Evolutionary conservation across 1,140 invertebrate species (phyloP).

Genomic region (Diorhabda carinulata): DNA sequence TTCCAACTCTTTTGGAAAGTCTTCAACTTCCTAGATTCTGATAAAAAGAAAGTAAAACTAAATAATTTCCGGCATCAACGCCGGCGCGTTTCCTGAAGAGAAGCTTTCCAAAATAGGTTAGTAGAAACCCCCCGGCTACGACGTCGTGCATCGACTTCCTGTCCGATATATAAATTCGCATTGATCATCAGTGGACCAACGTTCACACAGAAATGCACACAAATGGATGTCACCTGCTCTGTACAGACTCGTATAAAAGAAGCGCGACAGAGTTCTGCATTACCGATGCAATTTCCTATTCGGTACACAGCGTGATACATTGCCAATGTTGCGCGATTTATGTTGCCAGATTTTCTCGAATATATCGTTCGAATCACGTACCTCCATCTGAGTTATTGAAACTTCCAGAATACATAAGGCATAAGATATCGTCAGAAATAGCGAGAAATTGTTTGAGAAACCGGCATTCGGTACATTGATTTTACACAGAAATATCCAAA

Average conservation of each 20-base stretch:
- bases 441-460: too few relatives aligned
- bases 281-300: conserved; percentile 27
- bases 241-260: conserved; percentile 14
- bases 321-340: conserved; percentile 10
- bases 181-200: conserved; percentile 13
- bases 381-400: conserved; percentile 7
- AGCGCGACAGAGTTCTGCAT: conserved; percentile 19
- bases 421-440: too few relatives aligned
- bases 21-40: too few relatives aligned
- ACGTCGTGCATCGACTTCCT: too few relatives aligned
- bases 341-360: conserved; percentile 9
- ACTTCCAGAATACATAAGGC: neutral
- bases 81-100: too few relatives aligned
- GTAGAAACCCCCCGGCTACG: too few relatives aligned
- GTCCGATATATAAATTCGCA: neutral
- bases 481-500: too few relatives aligned
- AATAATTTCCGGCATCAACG: too few relatives aligned
- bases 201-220: conserved; percentile 1
- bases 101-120: too few relatives aligned
- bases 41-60: too few relatives aligned
- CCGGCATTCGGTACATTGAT: too few relatives aligned
- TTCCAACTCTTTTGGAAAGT: too few relatives aligned
- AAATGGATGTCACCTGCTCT: conserved; percentile 21
- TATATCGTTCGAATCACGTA: conserved; percentile 11
- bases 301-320: conserved; percentile 10